Evolutionary conservation across 2,888 invertebrate species (phyloP).

Genomic region (Dusona sp.): DNA sequence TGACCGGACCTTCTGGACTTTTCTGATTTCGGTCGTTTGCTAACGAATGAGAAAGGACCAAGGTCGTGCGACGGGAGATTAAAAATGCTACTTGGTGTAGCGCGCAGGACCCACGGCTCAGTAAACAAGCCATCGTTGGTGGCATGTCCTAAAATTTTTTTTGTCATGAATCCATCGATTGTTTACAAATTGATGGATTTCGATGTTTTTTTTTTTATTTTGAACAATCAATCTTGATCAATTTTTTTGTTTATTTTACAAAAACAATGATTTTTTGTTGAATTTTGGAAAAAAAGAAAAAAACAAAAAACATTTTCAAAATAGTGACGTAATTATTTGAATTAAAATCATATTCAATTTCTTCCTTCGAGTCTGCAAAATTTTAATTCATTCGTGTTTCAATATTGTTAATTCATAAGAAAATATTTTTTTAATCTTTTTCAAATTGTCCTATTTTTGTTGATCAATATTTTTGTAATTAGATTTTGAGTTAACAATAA

Average conservation of each 20-base stretch:
- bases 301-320: neutral
- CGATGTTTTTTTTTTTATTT: neutral
- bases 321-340: neutral
- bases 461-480: neutral
- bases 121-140: slow-evolving; percentile 58
- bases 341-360: neutral
- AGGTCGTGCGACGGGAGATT: slow-evolving; percentile 29
- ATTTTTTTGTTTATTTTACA: neutral
- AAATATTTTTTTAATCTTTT: neutral
- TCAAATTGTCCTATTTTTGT: neutral
- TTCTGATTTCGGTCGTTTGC: neutral
- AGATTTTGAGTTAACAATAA: neutral
- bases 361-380: neutral
- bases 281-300: no score
- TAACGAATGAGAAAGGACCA: slow-evolving; percentile 27
- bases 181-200: neutral
- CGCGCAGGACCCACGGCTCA: slow-evolving; percentile 24
- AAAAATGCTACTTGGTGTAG: slow-evolving; percentile 34
- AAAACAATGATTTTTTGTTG: no score
- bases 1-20: slow-evolving; percentile 84
- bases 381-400: neutral
- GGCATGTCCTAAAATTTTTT: slow-evolving; percentile 28
- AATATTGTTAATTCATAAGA: neutral
- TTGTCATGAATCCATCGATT: neutral
- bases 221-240: neutral